Percentiles rank a stretch among this genome's conserved stretches.
These are phyloP conservation scores for Eriocheir sinensis DNA, from an alignment of 1,140 invertebrate genomes.

Conservation along the genomic window DNA sequence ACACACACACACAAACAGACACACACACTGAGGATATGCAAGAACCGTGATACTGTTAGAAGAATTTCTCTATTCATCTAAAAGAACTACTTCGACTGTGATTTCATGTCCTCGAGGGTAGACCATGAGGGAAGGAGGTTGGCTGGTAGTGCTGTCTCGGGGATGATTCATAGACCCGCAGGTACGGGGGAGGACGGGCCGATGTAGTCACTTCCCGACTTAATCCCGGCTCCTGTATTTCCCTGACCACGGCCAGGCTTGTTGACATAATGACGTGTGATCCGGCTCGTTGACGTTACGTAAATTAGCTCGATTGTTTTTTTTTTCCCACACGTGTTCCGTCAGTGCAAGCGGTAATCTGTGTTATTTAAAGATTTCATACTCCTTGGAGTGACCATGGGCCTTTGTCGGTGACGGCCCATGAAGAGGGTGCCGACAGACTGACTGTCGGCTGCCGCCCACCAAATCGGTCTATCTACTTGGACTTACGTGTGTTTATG, in stretches of 20 bases:
- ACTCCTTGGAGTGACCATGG: too few relatives aligned
- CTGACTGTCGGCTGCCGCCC: too few relatives aligned
- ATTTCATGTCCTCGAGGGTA: not conserved
- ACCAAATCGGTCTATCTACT: too few relatives aligned
- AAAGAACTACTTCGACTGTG: not conserved
- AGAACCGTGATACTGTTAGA: not conserved
- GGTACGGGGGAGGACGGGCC: not conserved
- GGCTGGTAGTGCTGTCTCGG: not conserved
- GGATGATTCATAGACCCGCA: not conserved
- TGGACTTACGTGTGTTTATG: too few relatives aligned
- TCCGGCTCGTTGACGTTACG: not conserved
- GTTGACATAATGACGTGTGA: not conserved
- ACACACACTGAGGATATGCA: not conserved
- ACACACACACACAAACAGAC: conserved; percentile 55
- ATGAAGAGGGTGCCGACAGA: too few relatives aligned
- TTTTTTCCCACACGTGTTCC: not conserved
- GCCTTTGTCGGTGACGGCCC: too few relatives aligned
- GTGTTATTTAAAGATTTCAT: too few relatives aligned
- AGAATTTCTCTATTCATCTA: not conserved
- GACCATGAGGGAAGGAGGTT: not conserved
- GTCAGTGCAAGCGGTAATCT: too few relatives aligned
- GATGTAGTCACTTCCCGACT: too few relatives aligned
- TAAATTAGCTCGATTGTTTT: not conserved
- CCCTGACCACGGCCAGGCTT: not conserved
- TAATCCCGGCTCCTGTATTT: not conserved